Conservation (phyloP, 2,113 vertebrate genomes). For the Opisthocomus hoazin region DNA sequence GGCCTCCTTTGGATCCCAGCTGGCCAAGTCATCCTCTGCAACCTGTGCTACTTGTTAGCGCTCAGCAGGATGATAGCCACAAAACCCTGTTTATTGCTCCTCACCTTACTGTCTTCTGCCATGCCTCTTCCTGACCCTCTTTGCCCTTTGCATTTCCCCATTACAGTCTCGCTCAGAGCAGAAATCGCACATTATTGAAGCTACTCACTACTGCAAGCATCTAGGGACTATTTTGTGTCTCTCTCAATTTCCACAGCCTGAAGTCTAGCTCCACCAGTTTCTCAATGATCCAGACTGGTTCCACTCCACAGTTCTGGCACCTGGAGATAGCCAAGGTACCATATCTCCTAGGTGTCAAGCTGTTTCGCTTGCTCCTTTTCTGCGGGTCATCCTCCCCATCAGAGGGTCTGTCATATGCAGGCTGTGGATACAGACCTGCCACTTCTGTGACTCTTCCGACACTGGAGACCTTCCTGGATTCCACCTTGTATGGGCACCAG, state of each 20-base stretch:
- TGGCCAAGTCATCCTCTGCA: fast-evolving
- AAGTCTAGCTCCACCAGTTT: neutral
- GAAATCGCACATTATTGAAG: fast-evolving
- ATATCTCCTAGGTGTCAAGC: neutral
- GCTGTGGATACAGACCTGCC: neutral
- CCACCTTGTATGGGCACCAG: neutral
- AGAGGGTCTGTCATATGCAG: neutral
- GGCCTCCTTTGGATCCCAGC: neutral
- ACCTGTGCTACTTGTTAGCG: neutral
- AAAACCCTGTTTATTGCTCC: neutral
- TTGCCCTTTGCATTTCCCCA: neutral
- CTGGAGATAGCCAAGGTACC: neutral
- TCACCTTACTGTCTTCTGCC: neutral
- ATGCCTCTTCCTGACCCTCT: neutral
- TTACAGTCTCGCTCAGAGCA: neutral
- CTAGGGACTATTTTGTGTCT: neutral
- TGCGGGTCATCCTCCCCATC: neutral
- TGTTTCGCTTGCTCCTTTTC: neutral
- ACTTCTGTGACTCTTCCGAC: neutral
- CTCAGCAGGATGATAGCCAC: neutral
- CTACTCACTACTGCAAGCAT: fast-evolving
- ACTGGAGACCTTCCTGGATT: neutral
- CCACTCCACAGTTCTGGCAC: neutral
- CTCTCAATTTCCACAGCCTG: neutral
- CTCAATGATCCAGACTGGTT: fast-evolving